phyloP scores from a whole-genome alignment of 2,888 invertebrate genomes.

The Galeruca laticollis region DNA sequence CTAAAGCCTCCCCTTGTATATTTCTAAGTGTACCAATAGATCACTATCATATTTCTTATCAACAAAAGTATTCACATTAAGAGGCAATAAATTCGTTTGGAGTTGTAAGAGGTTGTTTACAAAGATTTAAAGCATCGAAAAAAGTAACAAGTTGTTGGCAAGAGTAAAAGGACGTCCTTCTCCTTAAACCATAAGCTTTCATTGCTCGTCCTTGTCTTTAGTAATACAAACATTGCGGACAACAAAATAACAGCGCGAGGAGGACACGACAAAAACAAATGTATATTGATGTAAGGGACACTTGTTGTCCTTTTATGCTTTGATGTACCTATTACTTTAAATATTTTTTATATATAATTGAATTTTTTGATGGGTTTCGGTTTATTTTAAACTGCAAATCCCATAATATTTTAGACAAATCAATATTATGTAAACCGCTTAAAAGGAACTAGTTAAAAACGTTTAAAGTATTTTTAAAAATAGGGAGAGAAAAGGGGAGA shows the following conservation, averaged over 20 bases:
- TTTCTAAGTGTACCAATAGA: background rate
- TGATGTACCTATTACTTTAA: too few species aligned
- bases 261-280: conserved; percentile 44
- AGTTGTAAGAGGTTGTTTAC: conserved; percentile 47
- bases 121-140: conserved; percentile 47
- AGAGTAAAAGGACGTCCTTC: conserved; percentile 35
- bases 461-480: too few species aligned
- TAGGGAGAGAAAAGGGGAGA: too few species aligned
- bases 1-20: too few species aligned
- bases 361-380: too few species aligned
- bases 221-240: conserved; percentile 54
- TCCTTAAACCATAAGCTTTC: conserved; percentile 41
- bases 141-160: conserved; percentile 57
- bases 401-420: too few species aligned
- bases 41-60: conserved; percentile 8
- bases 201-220: conserved; percentile 38
- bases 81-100: conserved; percentile 37
- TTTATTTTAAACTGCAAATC: too few species aligned
- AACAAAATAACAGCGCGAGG: conserved; percentile 50
- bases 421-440: too few species aligned
- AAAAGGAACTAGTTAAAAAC: too few species aligned
- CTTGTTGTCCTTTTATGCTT: conserved; percentile 49
- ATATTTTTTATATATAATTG: too few species aligned
- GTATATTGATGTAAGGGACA: conserved; percentile 48
- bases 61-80: conserved; percentile 34